A percentile compares a stretch with the other conserved stretches of the same genome.
phyloP scores from a whole-genome alignment of 92 coral and sea anemone species.

The Siderastrea siderea region DNA sequence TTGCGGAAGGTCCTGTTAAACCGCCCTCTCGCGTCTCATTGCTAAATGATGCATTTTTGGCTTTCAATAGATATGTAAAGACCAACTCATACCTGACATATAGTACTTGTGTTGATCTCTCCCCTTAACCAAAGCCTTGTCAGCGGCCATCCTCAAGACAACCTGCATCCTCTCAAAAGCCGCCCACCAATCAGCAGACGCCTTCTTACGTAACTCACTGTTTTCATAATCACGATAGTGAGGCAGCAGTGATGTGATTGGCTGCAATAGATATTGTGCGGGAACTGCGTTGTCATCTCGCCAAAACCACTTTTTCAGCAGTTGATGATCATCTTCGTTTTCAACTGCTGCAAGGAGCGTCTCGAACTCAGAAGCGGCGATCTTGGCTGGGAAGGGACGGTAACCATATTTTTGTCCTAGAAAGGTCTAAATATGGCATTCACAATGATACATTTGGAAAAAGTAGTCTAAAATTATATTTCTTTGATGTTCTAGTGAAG shows the following conservation, averaged over 20 bases:
- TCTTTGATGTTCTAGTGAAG: no score
- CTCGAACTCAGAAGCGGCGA: constrained; percentile 84
- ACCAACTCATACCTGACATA: constrained; percentile 87
- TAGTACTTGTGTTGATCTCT: constrained; percentile 80
- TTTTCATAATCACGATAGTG: constrained; percentile 89
- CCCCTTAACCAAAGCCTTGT: constrained; percentile 72
- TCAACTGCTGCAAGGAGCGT: constrained; percentile 76
- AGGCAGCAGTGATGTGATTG: constrained; percentile 91
- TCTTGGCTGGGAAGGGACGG: constrained; percentile 96
- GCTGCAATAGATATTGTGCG: constrained; percentile 87
- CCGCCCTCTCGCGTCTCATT: no score
- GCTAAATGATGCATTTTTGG: neutral
- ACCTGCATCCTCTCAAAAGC: constrained; percentile 96
- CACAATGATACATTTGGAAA: neutral
- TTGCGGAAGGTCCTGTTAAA: no score
- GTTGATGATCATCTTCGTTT: constrained; percentile 68
- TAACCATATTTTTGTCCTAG: constrained; percentile 99
- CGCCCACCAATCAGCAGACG: constrained; percentile 95
- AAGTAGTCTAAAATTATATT: neutral
- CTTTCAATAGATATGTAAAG: no score
- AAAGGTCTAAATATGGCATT: constrained; percentile 75
- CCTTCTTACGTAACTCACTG: constrained; percentile 86
- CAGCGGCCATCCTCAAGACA: constrained; percentile 87
- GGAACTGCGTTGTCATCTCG: constrained; percentile 93
- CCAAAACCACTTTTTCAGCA: constrained; percentile 86